Conservation (phyloP, 2,113 vertebrate genomes). For the Bos javanicus region DNA sequence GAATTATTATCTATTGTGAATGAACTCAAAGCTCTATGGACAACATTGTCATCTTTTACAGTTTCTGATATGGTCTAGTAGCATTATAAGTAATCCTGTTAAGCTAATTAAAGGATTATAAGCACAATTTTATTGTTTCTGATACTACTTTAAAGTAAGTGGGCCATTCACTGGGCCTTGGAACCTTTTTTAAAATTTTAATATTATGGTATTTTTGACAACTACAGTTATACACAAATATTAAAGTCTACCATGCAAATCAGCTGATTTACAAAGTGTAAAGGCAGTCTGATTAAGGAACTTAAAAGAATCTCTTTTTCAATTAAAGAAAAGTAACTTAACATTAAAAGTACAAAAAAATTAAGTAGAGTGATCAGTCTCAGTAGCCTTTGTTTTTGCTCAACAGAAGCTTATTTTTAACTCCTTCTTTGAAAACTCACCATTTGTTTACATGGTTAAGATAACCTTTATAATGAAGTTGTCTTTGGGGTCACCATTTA, state of each 20-base stretch:
- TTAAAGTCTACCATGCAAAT: background rate
- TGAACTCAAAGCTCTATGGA: background rate
- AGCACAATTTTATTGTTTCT: slow-evolving; percentile 20
- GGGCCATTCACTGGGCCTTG: background rate
- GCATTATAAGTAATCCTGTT: slow-evolving; percentile 18
- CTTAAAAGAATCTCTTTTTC: background rate
- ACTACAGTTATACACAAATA: background rate
- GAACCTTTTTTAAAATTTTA: background rate
- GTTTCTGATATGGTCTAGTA: background rate
- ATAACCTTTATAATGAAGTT: background rate
- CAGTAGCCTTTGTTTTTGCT: background rate
- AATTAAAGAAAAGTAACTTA: background rate
- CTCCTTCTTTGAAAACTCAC: background rate
- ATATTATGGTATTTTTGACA: slow-evolving; percentile 24
- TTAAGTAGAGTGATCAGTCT: background rate
- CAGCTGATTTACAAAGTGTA: background rate
- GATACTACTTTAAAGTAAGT: slow-evolving; percentile 20
- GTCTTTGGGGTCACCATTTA: background rate
- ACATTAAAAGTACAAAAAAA: slow-evolving; percentile 19
- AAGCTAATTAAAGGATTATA: slow-evolving; percentile 15
- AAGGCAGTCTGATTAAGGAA: background rate
- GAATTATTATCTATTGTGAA: background rate
- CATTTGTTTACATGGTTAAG: background rate
- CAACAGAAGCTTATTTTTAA: slow-evolving; percentile 10
- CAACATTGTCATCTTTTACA: background rate